A percentile compares a stretch with the other conserved stretches of the same genome.
Evolutionary conservation across 2,113 vertebrate species (phyloP).

Genomic region (Elephantulus edwardii): DNA sequence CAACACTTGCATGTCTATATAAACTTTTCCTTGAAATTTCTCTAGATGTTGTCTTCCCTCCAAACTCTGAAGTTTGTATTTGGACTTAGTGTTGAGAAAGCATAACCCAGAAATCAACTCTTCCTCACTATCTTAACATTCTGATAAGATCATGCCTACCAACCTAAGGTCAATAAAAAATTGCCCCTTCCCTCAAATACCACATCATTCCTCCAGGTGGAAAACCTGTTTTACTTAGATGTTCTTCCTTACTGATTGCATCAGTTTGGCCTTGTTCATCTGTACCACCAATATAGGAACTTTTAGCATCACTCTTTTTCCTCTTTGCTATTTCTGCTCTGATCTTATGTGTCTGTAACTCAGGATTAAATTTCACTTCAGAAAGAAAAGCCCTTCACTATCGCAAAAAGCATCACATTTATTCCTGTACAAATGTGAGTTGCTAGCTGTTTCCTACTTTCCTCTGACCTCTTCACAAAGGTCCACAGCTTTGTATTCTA

Average conservation of each 20-base stretch:
- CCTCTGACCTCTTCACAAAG: too few species aligned
- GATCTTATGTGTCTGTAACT: constrained; percentile 7
- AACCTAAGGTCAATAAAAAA: neutral
- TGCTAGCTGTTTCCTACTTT: neutral
- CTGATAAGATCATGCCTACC: neutral
- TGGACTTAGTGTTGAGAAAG: neutral
- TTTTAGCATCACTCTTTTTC: neutral
- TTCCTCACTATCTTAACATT: neutral
- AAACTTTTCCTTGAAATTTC: neutral
- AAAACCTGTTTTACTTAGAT: neutral
- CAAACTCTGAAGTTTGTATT: neutral
- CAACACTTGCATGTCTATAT: neutral
- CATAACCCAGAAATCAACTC: neutral
- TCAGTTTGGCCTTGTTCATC: neutral
- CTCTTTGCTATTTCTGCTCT: neutral
- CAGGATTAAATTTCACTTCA: neutral
- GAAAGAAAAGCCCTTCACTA: neutral
- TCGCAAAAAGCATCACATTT: neutral
- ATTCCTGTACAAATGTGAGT: neutral
- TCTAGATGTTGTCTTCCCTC: neutral
- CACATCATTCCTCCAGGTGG: neutral
- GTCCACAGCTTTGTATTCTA: neutral
- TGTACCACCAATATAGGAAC: neutral
- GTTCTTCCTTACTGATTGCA: constrained; percentile 8
- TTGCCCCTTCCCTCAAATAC: neutral